phyloP scores from a whole-genome alignment of 2,888 invertebrate genomes.

The Antheraea assamensis region DNA sequence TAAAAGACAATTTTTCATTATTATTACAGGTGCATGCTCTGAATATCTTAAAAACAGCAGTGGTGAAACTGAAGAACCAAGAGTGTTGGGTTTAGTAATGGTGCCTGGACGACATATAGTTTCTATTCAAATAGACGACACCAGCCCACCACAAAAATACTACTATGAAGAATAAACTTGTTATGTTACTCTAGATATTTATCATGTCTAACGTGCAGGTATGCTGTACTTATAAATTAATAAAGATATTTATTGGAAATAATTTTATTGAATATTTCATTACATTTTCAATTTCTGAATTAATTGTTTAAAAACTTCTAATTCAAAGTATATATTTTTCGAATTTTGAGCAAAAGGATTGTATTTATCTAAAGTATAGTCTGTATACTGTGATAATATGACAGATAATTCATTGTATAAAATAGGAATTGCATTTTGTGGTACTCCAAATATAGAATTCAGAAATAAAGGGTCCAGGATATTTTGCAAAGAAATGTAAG shows the following conservation, averaged over 20 bases:
- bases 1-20: too few species aligned
- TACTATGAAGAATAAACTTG: slow-evolving; percentile 63
- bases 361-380: slow-evolving; percentile 49
- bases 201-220: not conserved
- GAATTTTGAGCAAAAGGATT: slow-evolving; percentile 80
- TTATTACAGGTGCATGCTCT: slow-evolving; percentile 88
- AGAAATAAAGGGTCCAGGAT: slow-evolving; percentile 56
- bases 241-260: slow-evolving; percentile 10
- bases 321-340: slow-evolving; percentile 77
- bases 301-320: slow-evolving; percentile 48
- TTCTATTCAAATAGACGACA: slow-evolving; percentile 90
- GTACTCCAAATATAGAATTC: slow-evolving; percentile 38
- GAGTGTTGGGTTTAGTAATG: slow-evolving; percentile 96
- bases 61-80: slow-evolving; percentile 85
- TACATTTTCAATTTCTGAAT: slow-evolving; percentile 25
- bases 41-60: slow-evolving; percentile 91
- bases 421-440: slow-evolving; percentile 36
- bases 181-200: not conserved
- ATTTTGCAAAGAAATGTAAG: slow-evolving; percentile 58
- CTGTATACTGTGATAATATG: slow-evolving; percentile 37
- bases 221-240: not conserved
- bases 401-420: slow-evolving; percentile 47
- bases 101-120: slow-evolving; percentile 97
- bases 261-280: slow-evolving; percentile 11
- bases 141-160: slow-evolving; percentile 62